These are phyloP conservation scores for Dicentrarchus labrax DNA, from an alignment of 2,113 vertebrate species.

Conservation along the genomic window DNA sequence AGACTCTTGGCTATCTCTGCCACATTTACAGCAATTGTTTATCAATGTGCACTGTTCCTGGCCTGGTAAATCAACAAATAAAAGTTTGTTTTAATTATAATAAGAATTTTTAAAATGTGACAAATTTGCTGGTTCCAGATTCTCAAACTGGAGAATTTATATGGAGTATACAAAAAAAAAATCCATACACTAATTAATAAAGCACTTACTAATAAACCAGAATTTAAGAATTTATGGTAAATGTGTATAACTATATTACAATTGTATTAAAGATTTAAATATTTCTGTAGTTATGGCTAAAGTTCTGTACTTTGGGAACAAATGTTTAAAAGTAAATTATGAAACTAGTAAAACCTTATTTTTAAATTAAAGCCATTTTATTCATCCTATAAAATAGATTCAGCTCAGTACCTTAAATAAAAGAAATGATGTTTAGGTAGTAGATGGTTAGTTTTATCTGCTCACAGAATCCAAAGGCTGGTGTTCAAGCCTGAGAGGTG, in stretches of 20 bases:
- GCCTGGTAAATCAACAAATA: no score
- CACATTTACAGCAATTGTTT: no score
- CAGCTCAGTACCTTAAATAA: not conserved
- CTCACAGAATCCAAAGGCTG: slow-evolving; percentile 47
- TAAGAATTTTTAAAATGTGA: not conserved
- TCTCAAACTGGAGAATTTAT: not conserved
- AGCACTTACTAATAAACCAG: no score
- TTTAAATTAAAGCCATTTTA: not conserved
- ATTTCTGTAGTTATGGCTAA: not conserved
- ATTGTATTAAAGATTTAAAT: not conserved
- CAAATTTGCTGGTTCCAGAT: not conserved
- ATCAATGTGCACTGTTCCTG: no score
- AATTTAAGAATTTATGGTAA: not conserved
- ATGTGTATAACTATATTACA: not conserved
- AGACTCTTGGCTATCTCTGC: no score
- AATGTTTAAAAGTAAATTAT: not conserved
- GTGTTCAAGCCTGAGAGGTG: slow-evolving; percentile 48
- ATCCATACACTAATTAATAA: not conserved
- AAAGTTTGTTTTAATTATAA: no score
- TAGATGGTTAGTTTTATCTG: slow-evolving; percentile 1
- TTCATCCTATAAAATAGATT: not conserved
- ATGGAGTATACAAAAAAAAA: no score
- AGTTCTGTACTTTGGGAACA: not conserved
- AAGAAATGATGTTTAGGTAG: slow-evolving; percentile 7
- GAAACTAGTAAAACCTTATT: not conserved